Percentiles rank a stretch among this genome's conserved stretches.
phyloP scores from a whole-genome alignment of 2,113 vertebrate genomes.

The Okapia johnstoni region DNA sequence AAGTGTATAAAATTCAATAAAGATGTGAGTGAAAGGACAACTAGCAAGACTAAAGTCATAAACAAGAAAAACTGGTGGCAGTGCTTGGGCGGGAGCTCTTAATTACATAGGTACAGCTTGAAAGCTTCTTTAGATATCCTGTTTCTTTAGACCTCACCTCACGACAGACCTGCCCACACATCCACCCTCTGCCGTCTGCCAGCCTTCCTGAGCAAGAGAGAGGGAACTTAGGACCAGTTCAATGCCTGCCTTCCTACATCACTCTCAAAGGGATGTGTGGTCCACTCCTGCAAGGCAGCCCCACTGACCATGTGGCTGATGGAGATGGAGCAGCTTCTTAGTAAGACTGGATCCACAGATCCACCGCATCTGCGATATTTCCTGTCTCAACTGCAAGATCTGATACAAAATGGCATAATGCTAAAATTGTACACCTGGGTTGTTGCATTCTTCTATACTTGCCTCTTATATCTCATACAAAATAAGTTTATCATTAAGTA shows the following conservation, averaged over 20 bases:
- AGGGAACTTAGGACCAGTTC: background rate
- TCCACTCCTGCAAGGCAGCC: background rate
- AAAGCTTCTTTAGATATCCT: background rate
- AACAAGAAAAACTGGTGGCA: constrained; percentile 23
- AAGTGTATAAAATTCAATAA: background rate
- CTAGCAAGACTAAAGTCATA: background rate
- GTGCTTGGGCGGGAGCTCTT: background rate
- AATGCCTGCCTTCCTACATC: background rate
- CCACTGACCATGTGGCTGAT: background rate
- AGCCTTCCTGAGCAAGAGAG: background rate
- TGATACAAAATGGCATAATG: background rate
- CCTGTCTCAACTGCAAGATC: background rate
- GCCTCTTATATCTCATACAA: background rate
- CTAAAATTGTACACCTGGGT: background rate
- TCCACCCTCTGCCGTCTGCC: background rate
- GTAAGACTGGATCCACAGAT: background rate
- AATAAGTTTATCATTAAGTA: background rate
- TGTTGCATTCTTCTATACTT: background rate
- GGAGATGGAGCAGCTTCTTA: background rate
- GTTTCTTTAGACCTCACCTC: background rate
- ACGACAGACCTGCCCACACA: background rate
- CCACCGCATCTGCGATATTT: background rate
- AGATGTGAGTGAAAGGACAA: background rate
- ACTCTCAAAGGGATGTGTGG: too few species aligned
- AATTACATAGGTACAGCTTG: background rate